Evolutionary conservation across 2,797 vertebrate species (phyloP).

Genomic region (Craterocephalus amniculus): DNA sequence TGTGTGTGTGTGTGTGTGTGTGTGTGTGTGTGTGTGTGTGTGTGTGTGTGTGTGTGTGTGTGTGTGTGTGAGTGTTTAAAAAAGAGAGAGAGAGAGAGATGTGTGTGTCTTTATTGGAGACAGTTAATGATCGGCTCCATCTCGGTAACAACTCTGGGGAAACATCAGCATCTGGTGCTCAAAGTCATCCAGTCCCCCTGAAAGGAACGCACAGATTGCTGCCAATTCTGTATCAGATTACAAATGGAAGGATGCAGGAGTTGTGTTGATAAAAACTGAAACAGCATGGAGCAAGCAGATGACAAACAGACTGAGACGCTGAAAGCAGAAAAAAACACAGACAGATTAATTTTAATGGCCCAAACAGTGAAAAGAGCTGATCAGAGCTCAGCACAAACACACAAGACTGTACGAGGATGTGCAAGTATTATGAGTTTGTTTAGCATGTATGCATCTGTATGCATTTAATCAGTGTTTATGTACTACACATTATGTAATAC

Average conservation of each 20-base stretch:
- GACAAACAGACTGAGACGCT: slow-evolving; percentile 76
- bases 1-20: slow-evolving; percentile 22
- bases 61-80: slow-evolving; percentile 18
- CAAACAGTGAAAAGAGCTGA: slow-evolving; percentile 39
- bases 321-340: slow-evolving; percentile 63
- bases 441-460: neutral
- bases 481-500: neutral
- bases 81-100: neutral
- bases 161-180: slow-evolving; percentile 80
- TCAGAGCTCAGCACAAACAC: slow-evolving; percentile 25
- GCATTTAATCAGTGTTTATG: neutral
- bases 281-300: slow-evolving; percentile 60
- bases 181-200: slow-evolving; percentile 75
- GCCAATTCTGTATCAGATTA: slow-evolving; percentile 77
- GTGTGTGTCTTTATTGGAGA: slow-evolving; percentile 67
- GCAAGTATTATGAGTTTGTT: slow-evolving; percentile 1
- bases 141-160: slow-evolving; percentile 71
- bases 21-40: slow-evolving; percentile 26
- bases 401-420: neutral
- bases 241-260: slow-evolving; percentile 66
- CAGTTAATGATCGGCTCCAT: slow-evolving; percentile 75
- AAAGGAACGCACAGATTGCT: slow-evolving; percentile 72
- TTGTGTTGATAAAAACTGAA: slow-evolving; percentile 56
- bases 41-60: slow-evolving; percentile 23
- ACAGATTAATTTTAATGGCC: slow-evolving; percentile 61